Conservation (phyloP, 2,888 invertebrate species). For the Mongoloraphidia duomilia region DNA sequence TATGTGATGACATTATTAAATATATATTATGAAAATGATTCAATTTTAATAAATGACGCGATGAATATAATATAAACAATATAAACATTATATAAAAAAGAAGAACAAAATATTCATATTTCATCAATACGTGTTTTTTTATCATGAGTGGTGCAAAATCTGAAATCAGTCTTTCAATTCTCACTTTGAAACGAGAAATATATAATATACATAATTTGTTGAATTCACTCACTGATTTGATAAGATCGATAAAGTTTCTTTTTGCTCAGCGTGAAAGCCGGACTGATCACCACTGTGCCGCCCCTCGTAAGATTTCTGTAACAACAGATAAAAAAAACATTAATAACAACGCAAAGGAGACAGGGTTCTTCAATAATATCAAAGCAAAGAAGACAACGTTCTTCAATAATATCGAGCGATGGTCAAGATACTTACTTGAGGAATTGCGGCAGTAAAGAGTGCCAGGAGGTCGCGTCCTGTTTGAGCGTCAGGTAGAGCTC, state of each 20-base stretch:
- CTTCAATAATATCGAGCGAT: background rate
- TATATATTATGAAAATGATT: background rate
- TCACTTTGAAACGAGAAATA: conserved; percentile 1
- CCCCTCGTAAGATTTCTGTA: conserved; percentile 71
- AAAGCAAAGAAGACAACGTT: background rate
- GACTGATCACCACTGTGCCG: conserved; percentile 78
- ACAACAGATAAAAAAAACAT: conserved; percentile 19
- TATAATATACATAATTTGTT: background rate
- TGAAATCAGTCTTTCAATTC: conserved; percentile 3
- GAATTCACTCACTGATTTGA: conserved; percentile 31
- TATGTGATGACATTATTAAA: too few relatives aligned
- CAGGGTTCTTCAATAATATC: background rate
- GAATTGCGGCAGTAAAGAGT: conserved; percentile 73
- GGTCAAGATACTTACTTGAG: conserved; percentile 56
- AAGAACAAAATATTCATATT: background rate
- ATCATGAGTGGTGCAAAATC: too few relatives aligned
- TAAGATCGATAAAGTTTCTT: conserved; percentile 78
- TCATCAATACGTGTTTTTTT: too few relatives aligned
- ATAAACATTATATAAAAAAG: background rate
- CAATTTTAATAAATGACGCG: background rate
- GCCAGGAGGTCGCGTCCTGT: conserved; percentile 78
- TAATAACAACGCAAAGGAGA: conserved; percentile 1
- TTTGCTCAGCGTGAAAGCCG: conserved; percentile 78
- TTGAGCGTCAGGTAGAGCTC: conserved; percentile 79
- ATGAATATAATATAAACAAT: background rate